These are phyloP conservation scores for Castor canadensis DNA, from an alignment of 2,113 vertebrate species.

Conservation along the genomic window DNA sequence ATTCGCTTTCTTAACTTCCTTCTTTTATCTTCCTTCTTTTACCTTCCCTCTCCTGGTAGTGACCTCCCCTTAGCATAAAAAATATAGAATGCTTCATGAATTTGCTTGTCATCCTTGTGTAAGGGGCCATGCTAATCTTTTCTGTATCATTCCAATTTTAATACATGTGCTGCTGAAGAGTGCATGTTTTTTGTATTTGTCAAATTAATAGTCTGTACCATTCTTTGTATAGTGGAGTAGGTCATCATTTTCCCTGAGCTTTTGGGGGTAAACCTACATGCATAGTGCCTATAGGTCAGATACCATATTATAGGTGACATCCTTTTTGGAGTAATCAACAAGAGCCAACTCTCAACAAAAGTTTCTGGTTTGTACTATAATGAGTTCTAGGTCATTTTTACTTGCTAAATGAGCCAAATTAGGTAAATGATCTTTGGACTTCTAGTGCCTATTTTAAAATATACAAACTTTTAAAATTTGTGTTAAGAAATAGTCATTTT, in stretches of 20 bases:
- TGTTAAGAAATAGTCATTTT: background rate
- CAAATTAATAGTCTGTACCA: background rate
- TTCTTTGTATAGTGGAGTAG: background rate
- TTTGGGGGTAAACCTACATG: background rate
- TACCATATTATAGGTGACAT: background rate
- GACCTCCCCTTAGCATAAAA: no score
- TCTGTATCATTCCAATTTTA: no score
- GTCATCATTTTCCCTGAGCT: background rate
- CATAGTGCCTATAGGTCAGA: background rate
- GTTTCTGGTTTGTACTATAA: background rate
- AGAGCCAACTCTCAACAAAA: background rate
- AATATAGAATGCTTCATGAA: no score
- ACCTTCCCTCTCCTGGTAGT: no score
- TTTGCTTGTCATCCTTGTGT: no score
- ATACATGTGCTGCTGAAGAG: no score
- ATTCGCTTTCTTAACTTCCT: no score
- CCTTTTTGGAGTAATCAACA: background rate
- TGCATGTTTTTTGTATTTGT: no score
- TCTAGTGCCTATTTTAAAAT: background rate
- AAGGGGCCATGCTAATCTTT: no score
- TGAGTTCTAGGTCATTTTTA: background rate
- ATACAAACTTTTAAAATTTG: background rate
- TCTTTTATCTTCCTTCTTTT: no score
- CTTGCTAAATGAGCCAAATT: background rate
- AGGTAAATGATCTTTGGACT: background rate